A percentile compares a stretch with the other conserved stretches of the same genome.
phyloP scores from a whole-genome alignment of 2,113 vertebrate genomes.

The Noctilio leporinus region DNA sequence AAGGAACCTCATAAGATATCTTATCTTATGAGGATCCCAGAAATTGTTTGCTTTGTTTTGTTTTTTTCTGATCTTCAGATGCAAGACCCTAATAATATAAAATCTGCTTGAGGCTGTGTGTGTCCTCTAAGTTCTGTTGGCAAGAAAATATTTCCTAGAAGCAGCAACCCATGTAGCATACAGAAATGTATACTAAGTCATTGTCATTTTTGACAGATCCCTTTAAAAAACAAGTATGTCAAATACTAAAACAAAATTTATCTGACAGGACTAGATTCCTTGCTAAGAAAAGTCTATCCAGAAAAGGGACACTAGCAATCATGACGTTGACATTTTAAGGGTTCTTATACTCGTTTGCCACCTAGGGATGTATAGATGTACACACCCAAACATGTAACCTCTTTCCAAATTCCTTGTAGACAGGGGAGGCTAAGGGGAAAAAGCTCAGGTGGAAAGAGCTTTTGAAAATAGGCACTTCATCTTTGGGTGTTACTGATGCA shows the following conservation, averaged over 20 bases:
- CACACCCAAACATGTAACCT: background rate
- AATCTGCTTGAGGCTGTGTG: background rate
- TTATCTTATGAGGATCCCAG: background rate
- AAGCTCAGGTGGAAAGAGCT: background rate
- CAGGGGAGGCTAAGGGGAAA: fast-evolving
- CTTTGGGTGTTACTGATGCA: background rate
- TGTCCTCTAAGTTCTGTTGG: background rate
- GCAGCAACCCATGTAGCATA: background rate
- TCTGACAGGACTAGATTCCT: background rate
- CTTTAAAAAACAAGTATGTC: background rate
- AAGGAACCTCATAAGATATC: background rate
- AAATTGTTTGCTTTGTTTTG: too few species aligned
- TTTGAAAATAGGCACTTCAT: background rate
- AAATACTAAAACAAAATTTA: background rate
- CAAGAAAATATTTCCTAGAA: conserved; percentile 15
- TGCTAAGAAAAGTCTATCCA: background rate
- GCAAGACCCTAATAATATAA: background rate
- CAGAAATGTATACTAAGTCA: background rate
- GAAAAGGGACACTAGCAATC: background rate
- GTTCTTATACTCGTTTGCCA: background rate
- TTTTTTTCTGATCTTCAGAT: background rate
- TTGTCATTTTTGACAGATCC: background rate
- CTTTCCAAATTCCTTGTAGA: background rate
- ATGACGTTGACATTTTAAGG: background rate
- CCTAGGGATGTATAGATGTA: background rate